Evolutionary conservation across 2,113 vertebrate species (phyloP), one percentile per base, ranked within the genome.

Genomic region (Falcunculus frontatus): DNA sequence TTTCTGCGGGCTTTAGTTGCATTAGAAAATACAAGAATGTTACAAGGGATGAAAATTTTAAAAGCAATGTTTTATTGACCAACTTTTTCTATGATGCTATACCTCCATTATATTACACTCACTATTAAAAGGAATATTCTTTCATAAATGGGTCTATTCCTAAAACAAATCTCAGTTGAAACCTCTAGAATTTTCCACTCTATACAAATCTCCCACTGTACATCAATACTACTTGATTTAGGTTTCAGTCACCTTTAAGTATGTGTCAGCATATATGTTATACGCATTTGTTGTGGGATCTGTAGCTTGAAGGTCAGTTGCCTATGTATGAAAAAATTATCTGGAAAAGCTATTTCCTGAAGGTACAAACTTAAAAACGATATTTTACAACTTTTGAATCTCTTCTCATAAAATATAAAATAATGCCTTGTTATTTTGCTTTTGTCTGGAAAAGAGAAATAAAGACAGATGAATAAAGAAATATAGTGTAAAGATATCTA

Each of bases 261-360:
- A 44, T 63, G 6, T 1, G 1, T 22, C 35, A 50, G 7, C 5
- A 2, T 15, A 19, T 16, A 16, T 4, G 0, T 41, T 46, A 57
- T 6, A n/a, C 16, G 47, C 1, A 26, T 29, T 75, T 75, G 4
- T 56, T 75, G 57, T 9, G 15, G 16, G 3, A 75, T 37, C 21
- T 67, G 13, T 50, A 57, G 27, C 29, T 79, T 75, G 32, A 82
- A 67, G 14, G 6, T 78, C 68, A 42, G 30, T 46, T 77, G 20
- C 8, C 19, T 32, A 19, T 2, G 6, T 22, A 30, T 6, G 33
- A 69, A 52, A 83, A n/a, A 29, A 9, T 3, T 5, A 13, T 30
- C 27, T 81, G 69, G 17, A 57, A 84, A 84, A 67, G 1, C 4
- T 65, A 13, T 27, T 65, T 87, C 16, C 9, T 78, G 55, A 90